A percentile compares a stretch with the other conserved stretches of the same genome.
Evolutionary conservation across 2,888 invertebrate species (phyloP).

Genomic region (Dicranocentrus wangi): DNA sequence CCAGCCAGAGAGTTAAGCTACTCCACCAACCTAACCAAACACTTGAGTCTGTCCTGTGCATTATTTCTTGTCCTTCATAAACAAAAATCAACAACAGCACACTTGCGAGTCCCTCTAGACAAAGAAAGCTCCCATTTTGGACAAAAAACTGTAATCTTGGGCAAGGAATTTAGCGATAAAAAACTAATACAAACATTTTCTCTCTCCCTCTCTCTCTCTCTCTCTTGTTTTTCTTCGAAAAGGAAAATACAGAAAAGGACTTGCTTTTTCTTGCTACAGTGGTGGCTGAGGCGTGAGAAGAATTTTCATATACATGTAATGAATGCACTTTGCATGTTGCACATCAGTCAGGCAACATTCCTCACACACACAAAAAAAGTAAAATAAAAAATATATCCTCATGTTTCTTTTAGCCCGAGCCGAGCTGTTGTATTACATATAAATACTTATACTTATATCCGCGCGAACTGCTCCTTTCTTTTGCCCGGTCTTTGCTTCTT

Average conservation of each 20-base stretch:
- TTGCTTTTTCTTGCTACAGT: too few species aligned
- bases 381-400: too few species aligned
- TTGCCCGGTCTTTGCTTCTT: too few species aligned
- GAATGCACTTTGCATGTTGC: conserved; percentile 23
- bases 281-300: conserved; percentile 17
- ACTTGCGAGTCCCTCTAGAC: background rate
- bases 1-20: too few species aligned
- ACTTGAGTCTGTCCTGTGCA: too few species aligned
- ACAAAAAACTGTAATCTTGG: background rate
- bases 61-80: too few species aligned
- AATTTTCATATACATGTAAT: conserved; percentile 26
- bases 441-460: background rate
- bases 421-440: too few species aligned
- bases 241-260: conserved; percentile 7
- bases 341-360: conserved; percentile 13
- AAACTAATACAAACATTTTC: conserved; percentile 16
- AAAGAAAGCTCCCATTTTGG: background rate
- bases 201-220: background rate
- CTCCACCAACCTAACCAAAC: too few species aligned
- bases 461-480: background rate
- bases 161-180: conserved; percentile 8
- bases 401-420: too few species aligned
- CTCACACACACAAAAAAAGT: background rate
- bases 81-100: conserved; percentile 14
- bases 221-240: conserved; percentile 13